Conservation (phyloP, 1,140 invertebrate species). For the Megathymus violae region DNA sequence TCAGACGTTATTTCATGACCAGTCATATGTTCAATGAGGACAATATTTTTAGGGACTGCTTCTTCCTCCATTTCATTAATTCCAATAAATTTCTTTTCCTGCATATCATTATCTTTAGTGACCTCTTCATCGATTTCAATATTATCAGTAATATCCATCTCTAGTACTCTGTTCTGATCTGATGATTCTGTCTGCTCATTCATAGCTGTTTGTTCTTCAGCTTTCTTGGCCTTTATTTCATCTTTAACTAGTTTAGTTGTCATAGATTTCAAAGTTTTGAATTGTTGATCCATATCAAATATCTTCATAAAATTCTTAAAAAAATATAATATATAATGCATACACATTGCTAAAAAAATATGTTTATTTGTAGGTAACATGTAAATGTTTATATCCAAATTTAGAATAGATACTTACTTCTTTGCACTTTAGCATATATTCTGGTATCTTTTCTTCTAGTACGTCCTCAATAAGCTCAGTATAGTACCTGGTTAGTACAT, state of each 20-base stretch:
- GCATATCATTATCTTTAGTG: neutral
- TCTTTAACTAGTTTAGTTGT: neutral
- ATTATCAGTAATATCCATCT: slow-evolving; percentile 1
- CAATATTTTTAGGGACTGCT: no score
- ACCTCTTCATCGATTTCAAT: slow-evolving; percentile 7
- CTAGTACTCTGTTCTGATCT: no score
- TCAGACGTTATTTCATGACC: neutral
- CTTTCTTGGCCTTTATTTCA: slow-evolving; percentile 13
- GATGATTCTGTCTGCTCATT: neutral
- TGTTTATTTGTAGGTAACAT: neutral
- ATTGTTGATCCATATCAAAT: slow-evolving; percentile 38
- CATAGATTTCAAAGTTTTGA: slow-evolving; percentile 11
- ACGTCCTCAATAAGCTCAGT: slow-evolving; percentile 41
- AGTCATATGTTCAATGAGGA: neutral
- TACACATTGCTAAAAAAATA: neutral
- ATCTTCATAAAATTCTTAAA: slow-evolving; percentile 40
- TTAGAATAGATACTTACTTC: slow-evolving; percentile 38
- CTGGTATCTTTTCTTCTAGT: slow-evolving; percentile 42
- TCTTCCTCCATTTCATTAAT: neutral
- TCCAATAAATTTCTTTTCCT: neutral
- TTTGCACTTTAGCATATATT: slow-evolving; percentile 37
- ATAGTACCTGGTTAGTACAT: slow-evolving; percentile 32
- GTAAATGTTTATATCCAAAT: neutral
- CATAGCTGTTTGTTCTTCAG: neutral
- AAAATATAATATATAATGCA: neutral